These are phyloP conservation scores for Drosophila carrolli DNA, from an alignment of 1,140 invertebrate genomes.

Conservation along the genomic window DNA sequence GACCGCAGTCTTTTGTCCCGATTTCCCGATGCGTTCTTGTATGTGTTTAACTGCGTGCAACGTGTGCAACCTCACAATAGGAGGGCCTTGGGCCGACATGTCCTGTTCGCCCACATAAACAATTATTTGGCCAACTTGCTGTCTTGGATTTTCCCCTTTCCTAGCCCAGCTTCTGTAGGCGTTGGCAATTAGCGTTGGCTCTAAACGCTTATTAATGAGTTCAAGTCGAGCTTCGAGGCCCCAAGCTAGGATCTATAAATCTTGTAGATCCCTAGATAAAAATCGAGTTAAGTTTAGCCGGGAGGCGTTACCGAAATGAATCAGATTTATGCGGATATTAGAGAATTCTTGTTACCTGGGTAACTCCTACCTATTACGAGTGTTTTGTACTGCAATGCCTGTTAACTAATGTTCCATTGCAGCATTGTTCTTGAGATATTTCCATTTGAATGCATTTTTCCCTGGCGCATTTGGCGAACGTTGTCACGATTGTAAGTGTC, in stretches of 20 bases:
- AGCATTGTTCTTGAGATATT: slow-evolving; percentile 40
- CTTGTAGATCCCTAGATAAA: slow-evolving; percentile 51
- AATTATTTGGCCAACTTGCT: slow-evolving; percentile 28
- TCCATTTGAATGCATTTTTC: slow-evolving; percentile 58
- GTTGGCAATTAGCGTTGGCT: slow-evolving; percentile 62
- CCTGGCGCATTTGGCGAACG: slow-evolving; percentile 34
- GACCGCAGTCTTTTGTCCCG: slow-evolving; percentile 44
- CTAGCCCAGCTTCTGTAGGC: slow-evolving; percentile 13
- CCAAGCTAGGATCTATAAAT: slow-evolving; percentile 64
- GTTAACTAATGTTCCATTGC: slow-evolving; percentile 9
- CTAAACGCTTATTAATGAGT: slow-evolving; percentile 77
- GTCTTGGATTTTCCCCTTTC: slow-evolving; percentile 2
- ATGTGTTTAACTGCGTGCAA: neutral
- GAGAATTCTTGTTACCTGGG: slow-evolving; percentile 34
- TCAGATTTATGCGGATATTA: slow-evolving; percentile 63
- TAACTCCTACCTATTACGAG: slow-evolving; percentile 8
- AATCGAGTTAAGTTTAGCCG: neutral
- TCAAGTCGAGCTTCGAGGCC: slow-evolving; percentile 37
- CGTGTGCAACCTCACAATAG: slow-evolving; percentile 40
- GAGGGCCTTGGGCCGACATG: slow-evolving; percentile 45
- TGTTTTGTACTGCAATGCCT: slow-evolving; percentile 3
- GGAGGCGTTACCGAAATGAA: slow-evolving; percentile 34
- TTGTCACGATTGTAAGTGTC: slow-evolving; percentile 58
- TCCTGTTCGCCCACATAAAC: slow-evolving; percentile 53
- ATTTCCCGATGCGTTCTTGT: neutral